Evolutionary conservation across 1,140 invertebrate species (phyloP).

Genomic region (Drosophila parvula): DNA sequence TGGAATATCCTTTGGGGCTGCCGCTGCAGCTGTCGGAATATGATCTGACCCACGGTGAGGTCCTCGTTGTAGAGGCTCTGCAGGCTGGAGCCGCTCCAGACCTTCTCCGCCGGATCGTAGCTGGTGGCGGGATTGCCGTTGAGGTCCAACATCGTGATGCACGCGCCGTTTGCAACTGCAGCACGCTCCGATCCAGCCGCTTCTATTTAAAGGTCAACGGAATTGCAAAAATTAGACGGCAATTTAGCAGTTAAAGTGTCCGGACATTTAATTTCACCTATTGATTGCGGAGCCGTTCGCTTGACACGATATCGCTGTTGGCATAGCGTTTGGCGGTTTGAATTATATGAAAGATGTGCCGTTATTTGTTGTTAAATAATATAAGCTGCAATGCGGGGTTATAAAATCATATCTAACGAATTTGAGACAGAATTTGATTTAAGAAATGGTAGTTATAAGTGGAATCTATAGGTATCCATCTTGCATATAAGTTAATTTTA

Average conservation of each 20-base stretch:
- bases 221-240: slow-evolving; percentile 48
- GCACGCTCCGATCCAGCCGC: not conserved
- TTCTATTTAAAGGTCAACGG: slow-evolving; percentile 60
- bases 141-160: slow-evolving; percentile 52
- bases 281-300: slow-evolving; percentile 33
- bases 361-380: slow-evolving; percentile 15
- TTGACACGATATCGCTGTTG: slow-evolving; percentile 30
- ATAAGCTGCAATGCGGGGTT: not conserved
- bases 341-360: slow-evolving; percentile 10
- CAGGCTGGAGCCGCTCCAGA: slow-evolving; percentile 56
- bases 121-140: slow-evolving; percentile 51
- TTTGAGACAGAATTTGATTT: not conserved
- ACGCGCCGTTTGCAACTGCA: slow-evolving; percentile 51
- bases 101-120: slow-evolving; percentile 41
- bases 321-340: slow-evolving; percentile 15
- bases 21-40: slow-evolving; percentile 57
- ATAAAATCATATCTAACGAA: not conserved
- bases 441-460: too few species aligned
- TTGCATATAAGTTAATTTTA: too few species aligned
- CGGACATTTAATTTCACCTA: slow-evolving; percentile 45
- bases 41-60: slow-evolving; percentile 65
- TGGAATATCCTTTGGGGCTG: slow-evolving; percentile 67
- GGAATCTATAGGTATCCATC: too few species aligned
- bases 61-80: slow-evolving; percentile 65
- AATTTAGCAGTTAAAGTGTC: slow-evolving; percentile 57